phyloP scores from a whole-genome alignment of 2,113 vertebrate species.

The Formicarius rufipectus region DNA sequence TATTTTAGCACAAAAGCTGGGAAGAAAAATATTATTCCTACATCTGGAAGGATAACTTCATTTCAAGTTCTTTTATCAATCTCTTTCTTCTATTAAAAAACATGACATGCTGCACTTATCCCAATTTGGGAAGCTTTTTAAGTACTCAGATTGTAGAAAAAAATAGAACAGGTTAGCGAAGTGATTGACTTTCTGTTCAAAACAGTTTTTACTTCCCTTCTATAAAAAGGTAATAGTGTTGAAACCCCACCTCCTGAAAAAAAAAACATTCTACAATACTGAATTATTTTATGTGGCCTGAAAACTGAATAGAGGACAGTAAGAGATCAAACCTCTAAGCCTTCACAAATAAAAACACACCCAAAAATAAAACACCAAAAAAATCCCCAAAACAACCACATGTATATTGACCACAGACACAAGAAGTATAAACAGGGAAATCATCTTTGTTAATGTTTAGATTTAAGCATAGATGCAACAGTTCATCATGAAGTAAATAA shows the following conservation, averaged over 20 bases:
- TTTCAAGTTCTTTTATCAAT: constrained; percentile 2
- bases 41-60: neutral
- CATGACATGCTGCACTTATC: constrained; percentile 20
- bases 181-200: constrained; percentile 26
- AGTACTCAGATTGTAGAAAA: neutral
- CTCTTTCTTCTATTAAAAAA: neutral
- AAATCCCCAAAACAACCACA: neutral
- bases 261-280: neutral
- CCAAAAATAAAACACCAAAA: neutral
- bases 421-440: neutral
- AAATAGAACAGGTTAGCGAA: neutral
- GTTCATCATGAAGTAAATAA: neutral
- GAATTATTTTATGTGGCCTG: neutral
- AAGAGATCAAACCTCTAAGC: neutral
- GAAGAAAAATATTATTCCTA: neutral
- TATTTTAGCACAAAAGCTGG: neutral
- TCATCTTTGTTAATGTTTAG: neutral
- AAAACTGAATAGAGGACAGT: neutral
- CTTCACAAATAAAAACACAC: neutral
- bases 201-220: neutral
- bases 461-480: neutral
- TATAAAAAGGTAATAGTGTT: neutral
- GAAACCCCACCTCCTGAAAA: neutral
- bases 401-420: rapidly evolving
- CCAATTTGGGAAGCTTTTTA: constrained; percentile 17